Evolutionary conservation across 2,888 invertebrate genomes (phyloP).

Genomic region (Alviniconcha strummeri): DNA sequence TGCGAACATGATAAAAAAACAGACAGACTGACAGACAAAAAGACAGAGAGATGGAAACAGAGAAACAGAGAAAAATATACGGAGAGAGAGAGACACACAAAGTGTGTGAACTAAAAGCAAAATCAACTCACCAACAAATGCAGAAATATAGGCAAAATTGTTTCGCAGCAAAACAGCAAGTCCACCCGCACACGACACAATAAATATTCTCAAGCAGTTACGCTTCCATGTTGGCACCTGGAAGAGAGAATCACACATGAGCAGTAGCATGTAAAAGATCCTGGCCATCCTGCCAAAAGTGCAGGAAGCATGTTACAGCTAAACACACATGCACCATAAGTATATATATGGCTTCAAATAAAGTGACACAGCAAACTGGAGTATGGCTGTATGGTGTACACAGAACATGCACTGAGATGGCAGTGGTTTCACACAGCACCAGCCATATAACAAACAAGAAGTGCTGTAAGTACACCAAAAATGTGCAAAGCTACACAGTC

Average conservation of each 20-base stretch:
- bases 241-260: constrained; percentile 16
- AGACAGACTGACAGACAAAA: not conserved
- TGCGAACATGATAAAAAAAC: not conserved
- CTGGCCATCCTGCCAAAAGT: too few species aligned
- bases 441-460: too few species aligned
- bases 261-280: too few species aligned
- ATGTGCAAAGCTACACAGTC: not conserved
- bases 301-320: too few species aligned
- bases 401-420: too few species aligned
- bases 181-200: constrained; percentile 60
- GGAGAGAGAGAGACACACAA: not conserved
- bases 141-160: constrained; percentile 67
- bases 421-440: too few species aligned
- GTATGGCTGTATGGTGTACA: too few species aligned
- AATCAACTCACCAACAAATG: constrained; percentile 63
- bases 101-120: not conserved
- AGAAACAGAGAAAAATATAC: too few species aligned
- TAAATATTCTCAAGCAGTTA: constrained; percentile 60
- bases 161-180: constrained; percentile 65
- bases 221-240: constrained; percentile 69
- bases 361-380: too few species aligned
- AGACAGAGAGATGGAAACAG: too few species aligned
- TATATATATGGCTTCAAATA: not conserved
- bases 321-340: not conserved
- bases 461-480: not conserved